Percentiles rank a stretch among this genome's conserved stretches.
Evolutionary conservation across 2,888 invertebrate genomes (phyloP).

Genomic region (Operophtera brumata): DNA sequence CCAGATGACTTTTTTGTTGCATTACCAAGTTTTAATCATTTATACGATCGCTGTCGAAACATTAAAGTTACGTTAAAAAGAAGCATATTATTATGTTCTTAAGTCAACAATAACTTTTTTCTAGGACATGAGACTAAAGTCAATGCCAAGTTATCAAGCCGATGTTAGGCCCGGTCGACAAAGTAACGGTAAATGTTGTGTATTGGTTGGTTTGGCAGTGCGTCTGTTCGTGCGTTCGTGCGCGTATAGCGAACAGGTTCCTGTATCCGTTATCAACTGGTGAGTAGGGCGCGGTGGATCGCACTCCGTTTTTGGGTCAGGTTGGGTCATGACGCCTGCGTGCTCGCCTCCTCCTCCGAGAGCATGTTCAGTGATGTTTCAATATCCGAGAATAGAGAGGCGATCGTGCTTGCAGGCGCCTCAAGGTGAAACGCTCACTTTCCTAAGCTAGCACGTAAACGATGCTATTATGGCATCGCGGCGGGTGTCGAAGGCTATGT

Average conservation of each 20-base stretch:
- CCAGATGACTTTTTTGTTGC: background rate
- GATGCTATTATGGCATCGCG: constrained; percentile 71
- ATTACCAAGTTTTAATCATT: background rate
- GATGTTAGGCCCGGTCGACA: constrained; percentile 40
- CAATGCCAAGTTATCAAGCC: constrained; percentile 31
- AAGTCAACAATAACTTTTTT: background rate
- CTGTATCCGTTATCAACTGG: constrained; percentile 71
- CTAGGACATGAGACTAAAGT: constrained; percentile 25
- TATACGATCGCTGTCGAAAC: background rate
- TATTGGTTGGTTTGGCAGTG: constrained; percentile 49
- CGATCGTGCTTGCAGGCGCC: constrained; percentile 59
- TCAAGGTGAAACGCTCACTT: constrained; percentile 78
- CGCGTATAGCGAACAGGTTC: constrained; percentile 64
- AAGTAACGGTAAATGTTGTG: constrained; percentile 52
- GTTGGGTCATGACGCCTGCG: constrained; percentile 79
- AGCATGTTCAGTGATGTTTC: constrained; percentile 65
- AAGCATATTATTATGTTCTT: background rate
- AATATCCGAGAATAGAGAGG: constrained; percentile 72
- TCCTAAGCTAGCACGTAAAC: constrained; percentile 73
- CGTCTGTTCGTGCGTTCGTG: constrained; percentile 44
- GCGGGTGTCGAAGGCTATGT: constrained; percentile 55
- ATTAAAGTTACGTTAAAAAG: background rate
- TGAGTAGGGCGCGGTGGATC: constrained; percentile 64
- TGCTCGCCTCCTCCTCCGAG: constrained; percentile 56
- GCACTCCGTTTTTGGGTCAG: constrained; percentile 76